These are phyloP conservation scores for Bos indicus DNA, from an alignment of 2,113 vertebrate species.

Conservation along the genomic window DNA sequence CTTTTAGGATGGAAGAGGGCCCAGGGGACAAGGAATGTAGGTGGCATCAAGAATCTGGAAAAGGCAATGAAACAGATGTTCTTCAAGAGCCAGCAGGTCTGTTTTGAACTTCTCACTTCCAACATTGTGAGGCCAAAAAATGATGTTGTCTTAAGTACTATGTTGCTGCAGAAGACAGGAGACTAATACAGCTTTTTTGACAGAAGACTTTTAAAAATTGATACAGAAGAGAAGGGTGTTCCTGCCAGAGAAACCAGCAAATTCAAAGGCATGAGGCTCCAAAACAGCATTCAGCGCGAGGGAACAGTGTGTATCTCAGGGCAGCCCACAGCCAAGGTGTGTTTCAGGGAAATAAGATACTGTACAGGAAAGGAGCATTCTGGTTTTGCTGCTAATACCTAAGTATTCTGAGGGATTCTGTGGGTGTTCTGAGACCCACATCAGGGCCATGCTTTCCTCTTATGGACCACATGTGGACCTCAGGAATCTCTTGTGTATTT, in stretches of 20 bases:
- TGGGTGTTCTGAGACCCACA: background rate
- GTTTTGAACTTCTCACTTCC: background rate
- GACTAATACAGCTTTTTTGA: background rate
- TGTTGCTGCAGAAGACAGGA: background rate
- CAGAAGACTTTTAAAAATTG: background rate
- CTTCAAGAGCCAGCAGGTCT: background rate
- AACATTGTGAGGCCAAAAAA: background rate
- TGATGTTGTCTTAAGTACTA: background rate
- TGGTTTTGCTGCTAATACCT: background rate
- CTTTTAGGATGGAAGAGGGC: background rate
- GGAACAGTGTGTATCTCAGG: background rate
- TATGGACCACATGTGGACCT: background rate
- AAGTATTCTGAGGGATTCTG: background rate
- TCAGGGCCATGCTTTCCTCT: background rate
- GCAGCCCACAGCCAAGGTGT: background rate
- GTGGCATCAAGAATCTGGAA: background rate
- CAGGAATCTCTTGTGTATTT: background rate
- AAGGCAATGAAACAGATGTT: background rate
- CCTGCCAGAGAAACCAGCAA: background rate
- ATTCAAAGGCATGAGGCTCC: background rate
- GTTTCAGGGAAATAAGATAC: background rate
- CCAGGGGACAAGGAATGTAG: background rate
- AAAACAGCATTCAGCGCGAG: background rate
- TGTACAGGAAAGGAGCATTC: background rate
- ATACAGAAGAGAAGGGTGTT: background rate